Conservation (phyloP, 2,888 invertebrate species). For the Cremastinae sp. region DNA sequence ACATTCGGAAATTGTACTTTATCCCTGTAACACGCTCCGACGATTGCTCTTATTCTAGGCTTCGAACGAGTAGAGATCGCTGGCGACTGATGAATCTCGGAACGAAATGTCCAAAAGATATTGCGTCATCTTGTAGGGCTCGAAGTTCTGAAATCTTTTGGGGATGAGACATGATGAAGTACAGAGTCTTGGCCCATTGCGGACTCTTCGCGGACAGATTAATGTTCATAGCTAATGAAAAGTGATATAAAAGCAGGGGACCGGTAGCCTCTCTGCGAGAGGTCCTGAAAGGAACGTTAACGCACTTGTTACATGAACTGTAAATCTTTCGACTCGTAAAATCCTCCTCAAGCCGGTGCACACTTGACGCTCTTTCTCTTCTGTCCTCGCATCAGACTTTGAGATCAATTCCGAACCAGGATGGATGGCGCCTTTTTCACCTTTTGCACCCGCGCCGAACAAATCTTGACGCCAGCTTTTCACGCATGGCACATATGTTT, state of each 20-base stretch:
- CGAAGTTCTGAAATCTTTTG: constrained; percentile 13
- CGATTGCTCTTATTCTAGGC: constrained; percentile 9
- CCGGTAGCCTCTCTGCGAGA: constrained; percentile 58
- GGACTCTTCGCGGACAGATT: constrained; percentile 60
- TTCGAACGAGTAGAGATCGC: constrained; percentile 25
- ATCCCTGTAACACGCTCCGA: neutral
- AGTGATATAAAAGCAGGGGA: constrained; percentile 67
- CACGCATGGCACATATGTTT: too few relatives aligned
- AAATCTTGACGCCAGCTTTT: too few relatives aligned
- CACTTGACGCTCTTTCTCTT: constrained; percentile 10
- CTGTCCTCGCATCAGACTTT: constrained; percentile 11
- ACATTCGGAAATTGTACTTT: too few relatives aligned
- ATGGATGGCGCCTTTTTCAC: constrained; percentile 21
- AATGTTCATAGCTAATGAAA: constrained; percentile 70
- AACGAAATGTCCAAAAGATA: constrained; percentile 14
- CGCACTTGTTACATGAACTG: constrained; percentile 71
- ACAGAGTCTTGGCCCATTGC: constrained; percentile 14
- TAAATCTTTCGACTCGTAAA: constrained; percentile 73
- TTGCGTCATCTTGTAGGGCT: constrained; percentile 34
- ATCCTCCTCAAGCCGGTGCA: constrained; percentile 52
- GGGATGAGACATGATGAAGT: constrained; percentile 40
- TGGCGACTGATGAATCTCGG: constrained; percentile 42
- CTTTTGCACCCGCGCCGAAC: constrained; percentile 16
- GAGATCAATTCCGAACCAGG: constrained; percentile 19
- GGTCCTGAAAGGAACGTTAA: constrained; percentile 61